A percentile compares a stretch with the other conserved stretches of the same genome.
These are phyloP conservation scores for Scaptomyza graminum DNA, from an alignment of 1,140 invertebrate genomes.

Conservation along the genomic window DNA sequence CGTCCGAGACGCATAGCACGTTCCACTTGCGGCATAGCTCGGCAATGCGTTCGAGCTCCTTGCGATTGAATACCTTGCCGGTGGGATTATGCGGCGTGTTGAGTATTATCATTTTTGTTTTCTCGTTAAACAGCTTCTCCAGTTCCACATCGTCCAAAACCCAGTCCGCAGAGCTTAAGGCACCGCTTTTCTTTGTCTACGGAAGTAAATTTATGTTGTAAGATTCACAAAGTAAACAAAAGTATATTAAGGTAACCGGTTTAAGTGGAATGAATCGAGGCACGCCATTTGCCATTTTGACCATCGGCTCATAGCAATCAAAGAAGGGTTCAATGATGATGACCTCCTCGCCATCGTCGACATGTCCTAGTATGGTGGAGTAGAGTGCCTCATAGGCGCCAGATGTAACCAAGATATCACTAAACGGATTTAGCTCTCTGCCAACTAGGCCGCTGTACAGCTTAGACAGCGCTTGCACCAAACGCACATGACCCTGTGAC, in stretches of 20 bases:
- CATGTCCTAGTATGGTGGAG: constrained; percentile 92
- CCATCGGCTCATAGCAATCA: constrained; percentile 99
- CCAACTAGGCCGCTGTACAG: constrained; percentile 93
- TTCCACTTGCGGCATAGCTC: constrained; percentile 96
- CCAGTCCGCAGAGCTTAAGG: constrained; percentile 92
- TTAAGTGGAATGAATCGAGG: constrained; percentile 95
- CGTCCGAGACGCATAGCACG: constrained; percentile 95
- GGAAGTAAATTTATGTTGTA: background rate
- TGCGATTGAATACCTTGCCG: constrained; percentile 93
- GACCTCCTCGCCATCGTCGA: constrained; percentile 94
- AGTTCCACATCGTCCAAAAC: constrained; percentile 93
- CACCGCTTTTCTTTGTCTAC: constrained; percentile 65
- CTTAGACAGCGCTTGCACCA: constrained; percentile 93
- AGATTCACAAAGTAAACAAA: background rate
- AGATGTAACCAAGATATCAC: constrained; percentile 93
- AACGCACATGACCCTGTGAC: constrained; percentile 93
- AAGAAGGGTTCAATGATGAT: constrained; percentile 99
- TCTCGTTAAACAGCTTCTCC: constrained; percentile 91
- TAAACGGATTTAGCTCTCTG: constrained; percentile 90
- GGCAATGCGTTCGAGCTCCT: constrained; percentile 92
- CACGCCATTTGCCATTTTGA: constrained; percentile 93
- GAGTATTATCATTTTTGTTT: constrained; percentile 97
- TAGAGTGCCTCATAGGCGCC: constrained; percentile 98
- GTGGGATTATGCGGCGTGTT: constrained; percentile 99
- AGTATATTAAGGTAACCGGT: constrained; percentile 86